Percentiles rank a stretch among this genome's conserved stretches.
phyloP scores from a whole-genome alignment of 2,888 invertebrate species.

The Phoenoteleia sp. region DNA sequence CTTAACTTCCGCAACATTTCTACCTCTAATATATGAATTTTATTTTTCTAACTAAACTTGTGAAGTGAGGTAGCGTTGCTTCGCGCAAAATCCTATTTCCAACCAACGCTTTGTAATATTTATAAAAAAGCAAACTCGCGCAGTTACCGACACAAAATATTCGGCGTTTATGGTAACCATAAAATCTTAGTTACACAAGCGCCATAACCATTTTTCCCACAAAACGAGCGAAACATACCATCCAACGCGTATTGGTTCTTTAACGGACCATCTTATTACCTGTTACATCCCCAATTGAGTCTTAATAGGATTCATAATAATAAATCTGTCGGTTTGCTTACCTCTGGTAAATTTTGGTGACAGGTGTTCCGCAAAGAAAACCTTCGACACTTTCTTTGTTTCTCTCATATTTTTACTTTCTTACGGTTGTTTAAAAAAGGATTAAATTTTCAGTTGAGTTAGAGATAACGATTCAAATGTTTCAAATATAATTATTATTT shows the following conservation, averaged over 20 bases:
- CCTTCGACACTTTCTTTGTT: not conserved
- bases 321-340: slow-evolving; percentile 48
- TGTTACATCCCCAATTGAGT: slow-evolving; percentile 46
- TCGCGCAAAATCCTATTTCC: too few relatives aligned
- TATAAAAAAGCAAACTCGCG: not conserved
- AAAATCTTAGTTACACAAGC: not conserved
- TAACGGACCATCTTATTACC: slow-evolving; percentile 24
- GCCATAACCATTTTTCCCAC: slow-evolving; percentile 25
- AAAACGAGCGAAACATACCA: slow-evolving; percentile 4
- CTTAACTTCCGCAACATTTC: not conserved
- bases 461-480: too few relatives aligned
- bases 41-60: too few relatives aligned
- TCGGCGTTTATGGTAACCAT: slow-evolving; percentile 20
- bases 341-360: slow-evolving; percentile 8
- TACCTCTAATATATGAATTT: not conserved
- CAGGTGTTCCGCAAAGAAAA: slow-evolving; percentile 10
- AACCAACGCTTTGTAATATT: not conserved
- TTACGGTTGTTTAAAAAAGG: too few relatives aligned
- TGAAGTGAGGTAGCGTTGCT: too few relatives aligned
- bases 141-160: not conserved
- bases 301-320: slow-evolving; percentile 47
- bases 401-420: too few relatives aligned
- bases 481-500: too few relatives aligned
- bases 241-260: slow-evolving; percentile 1
- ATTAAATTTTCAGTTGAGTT: too few relatives aligned